Conservation (phyloP, 2,797 vertebrate species). For the Rhinoraja longicauda region DNA sequence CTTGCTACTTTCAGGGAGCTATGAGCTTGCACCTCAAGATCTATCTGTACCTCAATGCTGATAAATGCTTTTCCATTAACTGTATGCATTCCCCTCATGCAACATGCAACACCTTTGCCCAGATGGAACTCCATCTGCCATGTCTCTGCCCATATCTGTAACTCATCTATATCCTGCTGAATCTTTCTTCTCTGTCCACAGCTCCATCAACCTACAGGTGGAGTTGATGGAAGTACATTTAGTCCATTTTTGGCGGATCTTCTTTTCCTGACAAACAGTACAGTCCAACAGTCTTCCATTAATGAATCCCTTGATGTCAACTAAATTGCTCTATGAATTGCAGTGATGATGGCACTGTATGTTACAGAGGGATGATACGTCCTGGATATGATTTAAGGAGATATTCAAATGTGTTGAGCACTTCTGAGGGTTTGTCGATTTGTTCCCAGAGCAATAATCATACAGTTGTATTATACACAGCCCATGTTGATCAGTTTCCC, state of each 20-base stretch:
- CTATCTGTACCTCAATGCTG: no score
- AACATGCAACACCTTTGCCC: no score
- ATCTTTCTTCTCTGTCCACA: no score
- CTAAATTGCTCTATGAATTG: background rate
- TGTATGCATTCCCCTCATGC: no score
- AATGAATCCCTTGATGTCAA: background rate
- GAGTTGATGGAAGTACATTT: background rate
- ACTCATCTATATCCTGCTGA: no score
- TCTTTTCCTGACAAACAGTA: background rate
- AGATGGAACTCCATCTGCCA: no score
- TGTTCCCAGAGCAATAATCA: background rate
- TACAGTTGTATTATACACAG: background rate
- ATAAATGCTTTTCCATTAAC: no score
- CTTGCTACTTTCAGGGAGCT: no score
- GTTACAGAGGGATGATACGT: background rate
- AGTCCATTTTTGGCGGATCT: background rate
- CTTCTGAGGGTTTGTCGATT: background rate
- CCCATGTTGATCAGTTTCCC: background rate
- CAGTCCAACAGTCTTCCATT: background rate
- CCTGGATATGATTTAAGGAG: background rate
- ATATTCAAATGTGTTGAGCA: background rate
- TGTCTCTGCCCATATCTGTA: no score
- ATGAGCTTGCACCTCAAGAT: no score
- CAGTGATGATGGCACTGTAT: background rate
- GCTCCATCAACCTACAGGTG: no score